Percentiles rank a stretch among this genome's conserved stretches.
phyloP scores from a whole-genome alignment of 2,113 vertebrate genomes.

The Chroicocephalus ridibundus region DNA sequence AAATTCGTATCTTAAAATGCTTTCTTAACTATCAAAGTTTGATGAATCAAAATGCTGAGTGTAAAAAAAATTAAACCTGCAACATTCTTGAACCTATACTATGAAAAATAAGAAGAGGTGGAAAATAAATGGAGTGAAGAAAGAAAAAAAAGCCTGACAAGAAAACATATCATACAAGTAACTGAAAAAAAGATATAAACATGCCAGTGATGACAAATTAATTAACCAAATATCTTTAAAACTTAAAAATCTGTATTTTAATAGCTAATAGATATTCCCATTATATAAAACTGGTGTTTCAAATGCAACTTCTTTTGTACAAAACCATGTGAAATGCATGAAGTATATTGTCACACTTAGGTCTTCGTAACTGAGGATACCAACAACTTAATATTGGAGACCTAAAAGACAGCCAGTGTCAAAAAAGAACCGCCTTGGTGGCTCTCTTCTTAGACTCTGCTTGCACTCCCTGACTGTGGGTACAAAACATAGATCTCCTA shows the following conservation, averaged over 20 bases:
- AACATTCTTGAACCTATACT: background rate
- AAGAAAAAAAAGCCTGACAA: background rate
- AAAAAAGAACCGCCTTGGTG: background rate
- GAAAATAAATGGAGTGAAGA: background rate
- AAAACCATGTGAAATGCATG: background rate
- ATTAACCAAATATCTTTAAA: background rate
- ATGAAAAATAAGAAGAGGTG: background rate
- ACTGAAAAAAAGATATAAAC: background rate
- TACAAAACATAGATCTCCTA: background rate
- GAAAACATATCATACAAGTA: background rate
- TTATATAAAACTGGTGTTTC: background rate
- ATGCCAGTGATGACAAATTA: background rate
- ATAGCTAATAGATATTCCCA: background rate
- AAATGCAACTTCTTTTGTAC: background rate
- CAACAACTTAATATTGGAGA: background rate
- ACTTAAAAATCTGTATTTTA: background rate
- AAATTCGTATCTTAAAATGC: background rate
- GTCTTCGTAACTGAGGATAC: background rate
- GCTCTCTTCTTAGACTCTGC: background rate
- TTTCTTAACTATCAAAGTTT: background rate
- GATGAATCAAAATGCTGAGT: background rate
- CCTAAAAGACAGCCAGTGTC: background rate
- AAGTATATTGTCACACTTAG: background rate
- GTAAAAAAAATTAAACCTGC: background rate
- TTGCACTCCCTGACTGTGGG: background rate